Base-by-base conservation (phyloP, 2,888 invertebrate species). In the Theretra japonica region DNA sequence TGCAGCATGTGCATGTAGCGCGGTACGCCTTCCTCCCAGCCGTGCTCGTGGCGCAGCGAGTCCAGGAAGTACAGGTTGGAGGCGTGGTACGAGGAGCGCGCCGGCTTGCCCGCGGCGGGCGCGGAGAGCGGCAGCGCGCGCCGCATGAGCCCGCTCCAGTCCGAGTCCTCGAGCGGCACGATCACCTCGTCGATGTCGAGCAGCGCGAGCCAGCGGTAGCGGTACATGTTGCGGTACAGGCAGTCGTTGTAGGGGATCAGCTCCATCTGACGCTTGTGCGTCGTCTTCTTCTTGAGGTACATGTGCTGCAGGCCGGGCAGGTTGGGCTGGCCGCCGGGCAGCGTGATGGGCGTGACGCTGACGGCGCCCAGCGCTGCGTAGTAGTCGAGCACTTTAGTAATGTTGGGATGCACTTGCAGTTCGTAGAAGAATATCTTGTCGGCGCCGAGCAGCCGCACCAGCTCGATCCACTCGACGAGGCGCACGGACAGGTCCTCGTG, bases 171-270 rank as follows among this genome's bases (percentile, higher is more conserved):
- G 79, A 97, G 94, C 8, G 99, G 99, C 96, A 99, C 98, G 80
- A 99, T 98, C 72, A 98, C 97, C 91, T 99, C 99, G 91, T 99
- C 99, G 77, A 98, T 97, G 88, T 99, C 99, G 70, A 99, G 95
- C 73, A 99, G 94, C n/a, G 97, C 98, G 71, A 98, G 96, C 92
- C 97, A 98, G 76, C 97, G 96, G 90, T 98, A 99, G 77, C 97
- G 95, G 88, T 98, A 97, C 94, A 99, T 96, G 87, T 99, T 97
- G 87, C 98, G 97, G 93, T 99, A 99, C 71, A 99, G 95, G 86
- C 99, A 99, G 90, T 99, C 99, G 90, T 99, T 99, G 95, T 99
- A 99, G 17, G 99, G 98, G 81, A 99, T 98, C 74, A 99, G 95
- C 91, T 99, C 99, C 93, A 98, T 98, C 89, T 98, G 98, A 19